Conservation (phyloP, 2,888 invertebrate genomes). For the Agrilus mali region DNA sequence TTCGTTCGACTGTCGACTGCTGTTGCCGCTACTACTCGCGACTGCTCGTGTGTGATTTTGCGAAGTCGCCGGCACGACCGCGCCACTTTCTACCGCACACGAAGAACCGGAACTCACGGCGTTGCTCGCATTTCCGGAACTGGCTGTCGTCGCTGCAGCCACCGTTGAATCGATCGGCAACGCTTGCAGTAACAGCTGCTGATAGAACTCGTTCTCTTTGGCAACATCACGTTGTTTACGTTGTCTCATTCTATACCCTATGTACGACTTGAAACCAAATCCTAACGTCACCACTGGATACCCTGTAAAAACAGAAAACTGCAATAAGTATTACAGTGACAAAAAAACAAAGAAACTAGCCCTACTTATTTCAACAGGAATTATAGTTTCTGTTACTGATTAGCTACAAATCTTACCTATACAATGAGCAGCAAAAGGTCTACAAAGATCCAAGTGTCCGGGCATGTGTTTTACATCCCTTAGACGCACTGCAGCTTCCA, state of each 20-base stretch:
- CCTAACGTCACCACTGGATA: slow-evolving; percentile 94
- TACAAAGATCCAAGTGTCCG: slow-evolving; percentile 77
- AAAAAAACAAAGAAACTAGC: slow-evolving; percentile 21
- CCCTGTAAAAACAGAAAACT: slow-evolving; percentile 45
- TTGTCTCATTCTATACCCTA: slow-evolving; percentile 81
- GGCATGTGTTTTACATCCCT: slow-evolving; percentile 73
- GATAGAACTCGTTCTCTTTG: slow-evolving; percentile 90
- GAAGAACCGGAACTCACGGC: slow-evolving; percentile 18
- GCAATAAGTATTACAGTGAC: too few species aligned
- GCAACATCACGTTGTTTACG: slow-evolving; percentile 87
- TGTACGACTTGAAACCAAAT: slow-evolving; percentile 88
- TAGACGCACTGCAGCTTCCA: slow-evolving; percentile 82
- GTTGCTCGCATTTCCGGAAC: slow-evolving; percentile 6
- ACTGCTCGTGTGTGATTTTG: slow-evolving; percentile 7
- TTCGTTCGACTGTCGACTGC: slow-evolving; percentile 18
- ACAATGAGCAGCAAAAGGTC: slow-evolving; percentile 94
- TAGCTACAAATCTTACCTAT: slow-evolving; percentile 22
- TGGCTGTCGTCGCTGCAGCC: slow-evolving; percentile 3
- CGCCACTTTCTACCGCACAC: slow-evolving; percentile 11
- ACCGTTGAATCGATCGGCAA: slow-evolving; percentile 52
- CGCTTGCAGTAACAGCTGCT: slow-evolving; percentile 83
- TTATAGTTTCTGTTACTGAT: slow-evolving; percentile 6
- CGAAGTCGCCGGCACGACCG: slow-evolving; percentile 10
- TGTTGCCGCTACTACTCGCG: slow-evolving; percentile 8
- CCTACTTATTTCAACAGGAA: background rate